Evolutionary conservation across 2,888 invertebrate genomes (phyloP).

Genomic region (Ceramica pisi): DNA sequence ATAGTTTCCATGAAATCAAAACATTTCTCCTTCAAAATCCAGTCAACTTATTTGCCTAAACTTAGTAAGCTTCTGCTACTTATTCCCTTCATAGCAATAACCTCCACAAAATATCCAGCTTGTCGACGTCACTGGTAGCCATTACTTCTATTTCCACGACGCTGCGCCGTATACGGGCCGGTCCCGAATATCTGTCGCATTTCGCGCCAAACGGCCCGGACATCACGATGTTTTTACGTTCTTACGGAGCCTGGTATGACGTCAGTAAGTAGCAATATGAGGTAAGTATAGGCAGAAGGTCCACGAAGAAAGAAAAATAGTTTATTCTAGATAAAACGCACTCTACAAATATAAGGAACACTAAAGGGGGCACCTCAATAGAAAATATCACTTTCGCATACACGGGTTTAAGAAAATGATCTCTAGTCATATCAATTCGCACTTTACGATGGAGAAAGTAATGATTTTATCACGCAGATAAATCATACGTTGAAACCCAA

Average conservation of each 20-base stretch:
- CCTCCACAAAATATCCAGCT: slow-evolving; percentile 30
- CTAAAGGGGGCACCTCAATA: background rate
- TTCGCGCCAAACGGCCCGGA: slow-evolving; percentile 70
- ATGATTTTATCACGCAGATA: background rate
- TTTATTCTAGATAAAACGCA: too few species aligned
- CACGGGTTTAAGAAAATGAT: background rate
- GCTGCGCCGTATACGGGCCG: slow-evolving; percentile 50
- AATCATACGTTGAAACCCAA: background rate
- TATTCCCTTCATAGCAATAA: slow-evolving; percentile 28
- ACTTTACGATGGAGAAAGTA: background rate
- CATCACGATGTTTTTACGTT: slow-evolving; percentile 70
- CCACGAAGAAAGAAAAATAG: background rate
- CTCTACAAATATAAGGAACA: too few species aligned
- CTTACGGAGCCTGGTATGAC: slow-evolving; percentile 54
- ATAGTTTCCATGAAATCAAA: background rate
- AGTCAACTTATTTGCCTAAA: background rate
- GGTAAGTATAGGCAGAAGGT: slow-evolving; percentile 28
- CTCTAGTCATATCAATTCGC: background rate
- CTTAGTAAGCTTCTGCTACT: slow-evolving; percentile 14
- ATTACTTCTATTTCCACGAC: slow-evolving; percentile 62
- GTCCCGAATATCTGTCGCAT: slow-evolving; percentile 66
- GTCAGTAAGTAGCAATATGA: slow-evolving; percentile 30
- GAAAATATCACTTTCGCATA: background rate
- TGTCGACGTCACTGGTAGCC: slow-evolving; percentile 49
- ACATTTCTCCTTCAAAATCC: background rate